Evolutionary conservation across 2,113 vertebrate genomes (phyloP).

Genomic region (Pseudois nayaur): DNA sequence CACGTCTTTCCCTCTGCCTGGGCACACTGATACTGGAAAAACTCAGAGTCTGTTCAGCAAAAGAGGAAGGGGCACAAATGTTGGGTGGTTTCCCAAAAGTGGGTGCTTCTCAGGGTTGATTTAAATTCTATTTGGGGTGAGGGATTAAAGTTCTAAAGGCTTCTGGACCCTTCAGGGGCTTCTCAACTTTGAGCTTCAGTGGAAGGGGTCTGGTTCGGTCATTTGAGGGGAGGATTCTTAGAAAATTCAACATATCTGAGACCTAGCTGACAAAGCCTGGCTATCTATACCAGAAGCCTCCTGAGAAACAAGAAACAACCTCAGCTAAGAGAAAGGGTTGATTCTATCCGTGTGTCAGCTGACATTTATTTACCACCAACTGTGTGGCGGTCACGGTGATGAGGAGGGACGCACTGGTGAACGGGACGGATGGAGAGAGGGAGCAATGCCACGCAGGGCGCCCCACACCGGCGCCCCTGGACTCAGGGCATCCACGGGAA

Average conservation of each 20-base stretch:
- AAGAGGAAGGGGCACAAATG: neutral
- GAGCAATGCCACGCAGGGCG: fast-evolving
- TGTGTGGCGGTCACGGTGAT: neutral
- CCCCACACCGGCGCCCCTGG: fast-evolving
- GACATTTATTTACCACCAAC: neutral
- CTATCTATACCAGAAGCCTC: neutral
- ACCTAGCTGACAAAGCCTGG: neutral
- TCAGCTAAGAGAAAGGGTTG: neutral
- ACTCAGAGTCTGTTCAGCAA: neutral
- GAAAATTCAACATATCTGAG: neutral
- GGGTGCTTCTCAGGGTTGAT: neutral
- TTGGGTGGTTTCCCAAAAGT: neutral
- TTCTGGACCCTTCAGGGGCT: neutral
- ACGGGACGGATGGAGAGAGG: neutral
- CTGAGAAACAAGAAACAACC: neutral
- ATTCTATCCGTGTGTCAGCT: neutral
- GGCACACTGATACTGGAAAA: neutral
- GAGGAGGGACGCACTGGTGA: neutral
- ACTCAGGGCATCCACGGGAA: neutral
- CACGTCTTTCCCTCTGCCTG: too few species aligned
- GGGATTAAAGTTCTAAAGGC: neutral
- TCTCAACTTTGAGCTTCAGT: neutral
- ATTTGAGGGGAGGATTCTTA: neutral
- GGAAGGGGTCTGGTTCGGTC: neutral
- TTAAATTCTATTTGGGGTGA: neutral